Evolutionary conservation across 2,113 vertebrate species (phyloP).

Genomic region (Eubucco bourcierii): DNA sequence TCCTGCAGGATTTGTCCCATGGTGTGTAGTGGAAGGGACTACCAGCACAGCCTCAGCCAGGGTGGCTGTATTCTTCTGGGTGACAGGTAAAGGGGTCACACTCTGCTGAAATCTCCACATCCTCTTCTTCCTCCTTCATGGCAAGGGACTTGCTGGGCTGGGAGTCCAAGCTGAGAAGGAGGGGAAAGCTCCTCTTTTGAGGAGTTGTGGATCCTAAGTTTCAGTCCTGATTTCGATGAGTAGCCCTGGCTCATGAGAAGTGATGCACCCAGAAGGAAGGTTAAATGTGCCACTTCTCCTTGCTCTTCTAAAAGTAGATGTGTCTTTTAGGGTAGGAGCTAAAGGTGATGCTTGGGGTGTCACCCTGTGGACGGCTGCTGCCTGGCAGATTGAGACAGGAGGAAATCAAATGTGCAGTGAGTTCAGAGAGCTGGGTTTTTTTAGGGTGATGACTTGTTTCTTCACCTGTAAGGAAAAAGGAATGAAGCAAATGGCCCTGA

Average conservation of each 20-base stretch:
- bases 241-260: neutral
- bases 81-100: neutral
- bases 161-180: neutral
- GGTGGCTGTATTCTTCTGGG: neutral
- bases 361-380: neutral
- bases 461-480: neutral
- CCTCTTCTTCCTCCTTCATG: neutral
- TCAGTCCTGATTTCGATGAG: neutral
- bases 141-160: neutral
- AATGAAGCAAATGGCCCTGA: neutral
- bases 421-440: neutral
- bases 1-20: neutral
- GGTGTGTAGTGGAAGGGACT: neutral
- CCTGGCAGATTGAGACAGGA: neutral
- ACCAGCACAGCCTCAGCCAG: neutral
- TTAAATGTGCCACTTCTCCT: neutral
- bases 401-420: neutral
- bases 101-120: accelerated
- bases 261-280: neutral
- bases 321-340: neutral
- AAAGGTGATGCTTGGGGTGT: neutral
- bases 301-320: neutral
- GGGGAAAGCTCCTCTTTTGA: neutral
- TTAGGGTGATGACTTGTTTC: neutral
- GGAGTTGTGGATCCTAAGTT: neutral